These are phyloP conservation scores for Microchirus variegatus DNA, from an alignment of 2,797 vertebrate genomes.

Conservation along the genomic window DNA sequence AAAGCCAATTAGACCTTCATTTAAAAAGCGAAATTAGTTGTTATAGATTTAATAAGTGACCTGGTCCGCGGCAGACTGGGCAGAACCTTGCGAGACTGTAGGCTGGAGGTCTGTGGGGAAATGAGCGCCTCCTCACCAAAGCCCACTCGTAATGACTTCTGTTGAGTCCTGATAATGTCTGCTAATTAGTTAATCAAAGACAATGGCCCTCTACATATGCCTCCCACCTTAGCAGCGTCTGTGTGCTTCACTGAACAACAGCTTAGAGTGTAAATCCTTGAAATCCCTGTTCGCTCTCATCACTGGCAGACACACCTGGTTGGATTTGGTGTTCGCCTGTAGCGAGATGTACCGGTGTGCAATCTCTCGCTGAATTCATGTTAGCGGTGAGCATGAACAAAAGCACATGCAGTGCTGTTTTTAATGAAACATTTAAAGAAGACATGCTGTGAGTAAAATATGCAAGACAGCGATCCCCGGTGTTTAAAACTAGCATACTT, in stretches of 20 bases:
- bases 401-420: constrained; percentile 30
- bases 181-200: constrained; percentile 87
- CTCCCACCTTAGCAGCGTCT: constrained; percentile 72
- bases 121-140: constrained; percentile 69
- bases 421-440: constrained; percentile 45
- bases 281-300: constrained; percentile 58
- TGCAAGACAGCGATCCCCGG: too few species aligned
- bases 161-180: constrained; percentile 85
- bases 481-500: too few species aligned
- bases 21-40: constrained; percentile 80
- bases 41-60: constrained; percentile 81
- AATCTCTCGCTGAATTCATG: constrained; percentile 61
- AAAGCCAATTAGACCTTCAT: constrained; percentile 81
- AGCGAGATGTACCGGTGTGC: constrained; percentile 61
- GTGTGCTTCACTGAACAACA: constrained; percentile 68
- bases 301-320: constrained; percentile 70
- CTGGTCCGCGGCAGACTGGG: constrained; percentile 53
- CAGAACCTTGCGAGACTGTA: constrained; percentile 41
- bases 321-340: constrained; percentile 59
- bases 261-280: constrained; percentile 55
- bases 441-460: too few species aligned
- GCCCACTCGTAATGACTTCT: constrained; percentile 81
- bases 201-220: constrained; percentile 72
- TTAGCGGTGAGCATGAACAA: constrained; percentile 45
- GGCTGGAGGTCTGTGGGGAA: constrained; percentile 74